Evolutionary conservation across 2,797 vertebrate species (phyloP).

Genomic region (Petrocephalus sullivani): DNA sequence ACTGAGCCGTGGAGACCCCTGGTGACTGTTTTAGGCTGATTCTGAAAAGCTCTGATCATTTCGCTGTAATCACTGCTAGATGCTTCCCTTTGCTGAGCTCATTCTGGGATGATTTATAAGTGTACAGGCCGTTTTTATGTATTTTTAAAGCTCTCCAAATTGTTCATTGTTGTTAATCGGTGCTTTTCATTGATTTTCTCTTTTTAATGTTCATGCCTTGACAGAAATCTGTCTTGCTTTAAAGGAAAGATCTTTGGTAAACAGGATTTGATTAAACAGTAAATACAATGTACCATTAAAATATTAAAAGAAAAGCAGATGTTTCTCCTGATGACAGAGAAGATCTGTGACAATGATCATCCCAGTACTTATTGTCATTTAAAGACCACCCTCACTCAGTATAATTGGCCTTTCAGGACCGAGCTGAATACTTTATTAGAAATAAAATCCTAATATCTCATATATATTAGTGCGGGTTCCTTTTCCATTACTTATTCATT

Average conservation of each 20-base stretch:
- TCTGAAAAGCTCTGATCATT: not conserved
- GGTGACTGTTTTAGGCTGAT: not conserved
- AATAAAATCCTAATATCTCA: conserved; percentile 10
- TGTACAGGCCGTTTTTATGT: not conserved
- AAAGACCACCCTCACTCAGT: not conserved
- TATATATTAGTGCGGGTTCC: not conserved
- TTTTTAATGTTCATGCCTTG: not conserved
- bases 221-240: not conserved
- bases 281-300: not conserved
- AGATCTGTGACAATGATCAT: not conserved
- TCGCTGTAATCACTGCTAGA: not conserved
- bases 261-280: conserved; percentile 1
- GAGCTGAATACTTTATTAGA: not conserved
- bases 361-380: not conserved
- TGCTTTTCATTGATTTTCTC: not conserved
- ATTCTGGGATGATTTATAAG: not conserved
- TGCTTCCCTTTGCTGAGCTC: not conserved
- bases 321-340: not conserved
- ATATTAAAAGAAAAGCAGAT: not conserved
- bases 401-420: not conserved
- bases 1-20: not conserved
- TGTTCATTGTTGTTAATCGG: not conserved
- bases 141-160: not conserved
- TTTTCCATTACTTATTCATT: conserved; percentile 3
- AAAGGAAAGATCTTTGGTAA: not conserved